These are phyloP conservation scores for Sebastes elongatus DNA, from an alignment of 2,797 vertebrate species.

Conservation along the genomic window DNA sequence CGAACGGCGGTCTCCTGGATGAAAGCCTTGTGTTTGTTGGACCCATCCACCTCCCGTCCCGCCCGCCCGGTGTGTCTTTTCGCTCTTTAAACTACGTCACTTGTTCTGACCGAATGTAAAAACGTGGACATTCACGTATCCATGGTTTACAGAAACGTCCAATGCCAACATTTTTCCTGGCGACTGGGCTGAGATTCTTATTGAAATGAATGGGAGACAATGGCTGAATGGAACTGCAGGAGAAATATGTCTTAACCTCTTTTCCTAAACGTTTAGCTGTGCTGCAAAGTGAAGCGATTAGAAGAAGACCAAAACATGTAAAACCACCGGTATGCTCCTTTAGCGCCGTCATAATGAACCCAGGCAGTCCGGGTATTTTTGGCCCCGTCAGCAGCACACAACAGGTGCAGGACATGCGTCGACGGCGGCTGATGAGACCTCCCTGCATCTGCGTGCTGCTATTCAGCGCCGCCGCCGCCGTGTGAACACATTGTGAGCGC, in stretches of 20 bases:
- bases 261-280: not conserved
- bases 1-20: too few relatives aligned
- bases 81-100: too few relatives aligned
- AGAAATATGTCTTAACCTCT: not conserved
- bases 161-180: too few relatives aligned
- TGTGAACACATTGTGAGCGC: constrained; percentile 70
- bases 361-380: constrained; percentile 45
- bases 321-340: constrained; percentile 18
- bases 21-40: too few relatives aligned
- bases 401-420: constrained; percentile 62
- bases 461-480: constrained; percentile 48
- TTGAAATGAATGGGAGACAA: not conserved
- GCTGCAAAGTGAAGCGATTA: not conserved
- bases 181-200: too few relatives aligned
- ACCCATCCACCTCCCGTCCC: too few relatives aligned
- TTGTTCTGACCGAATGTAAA: too few relatives aligned
- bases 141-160: too few relatives aligned
- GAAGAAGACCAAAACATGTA: not conserved
- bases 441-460: constrained; percentile 61
- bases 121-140: too few relatives aligned
- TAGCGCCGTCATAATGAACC: not conserved
- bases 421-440: constrained; percentile 43
- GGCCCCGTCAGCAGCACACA: constrained; percentile 38
- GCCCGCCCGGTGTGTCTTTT: too few relatives aligned
- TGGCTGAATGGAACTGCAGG: not conserved